Conservation (phyloP, 2,113 vertebrate species). For the Campylomormyrus numenius region DNA sequence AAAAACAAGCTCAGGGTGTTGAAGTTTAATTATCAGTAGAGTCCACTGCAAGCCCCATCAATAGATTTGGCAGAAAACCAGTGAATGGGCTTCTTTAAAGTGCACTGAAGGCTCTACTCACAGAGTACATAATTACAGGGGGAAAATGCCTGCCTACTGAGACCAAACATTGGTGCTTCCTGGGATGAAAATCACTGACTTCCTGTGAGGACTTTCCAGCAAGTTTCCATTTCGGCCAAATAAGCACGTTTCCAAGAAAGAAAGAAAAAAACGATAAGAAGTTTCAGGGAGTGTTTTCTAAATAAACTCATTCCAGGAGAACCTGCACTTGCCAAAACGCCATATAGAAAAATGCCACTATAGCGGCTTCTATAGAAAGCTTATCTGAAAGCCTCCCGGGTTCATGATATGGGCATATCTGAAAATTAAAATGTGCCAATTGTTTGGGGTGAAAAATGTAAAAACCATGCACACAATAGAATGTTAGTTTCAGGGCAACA, state of each 20-base stretch:
- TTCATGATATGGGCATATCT: neutral
- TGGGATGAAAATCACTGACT: neutral
- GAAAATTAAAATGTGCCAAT: neutral
- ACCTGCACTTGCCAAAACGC: neutral
- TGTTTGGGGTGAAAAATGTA: neutral
- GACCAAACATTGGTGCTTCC: neutral
- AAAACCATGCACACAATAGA: neutral
- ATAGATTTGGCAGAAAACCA: neutral
- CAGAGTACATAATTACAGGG: neutral
- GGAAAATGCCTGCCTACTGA: neutral
- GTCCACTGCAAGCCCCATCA: neutral
- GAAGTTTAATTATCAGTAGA: neutral
- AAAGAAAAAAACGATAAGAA: neutral
- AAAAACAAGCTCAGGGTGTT: neutral
- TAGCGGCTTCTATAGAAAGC: neutral
- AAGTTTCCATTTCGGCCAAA: neutral
- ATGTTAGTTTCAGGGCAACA: neutral
- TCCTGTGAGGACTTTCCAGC: conserved; percentile 3
- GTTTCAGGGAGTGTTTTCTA: neutral
- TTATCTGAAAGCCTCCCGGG: neutral
- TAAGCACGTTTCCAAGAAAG: neutral
- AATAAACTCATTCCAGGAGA: neutral
- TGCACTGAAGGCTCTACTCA: neutral
- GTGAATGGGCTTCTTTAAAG: neutral
- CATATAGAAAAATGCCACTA: too few species aligned